Percentiles rank a stretch among this genome's conserved stretches.
phyloP scores from a whole-genome alignment of 92 coral and sea anemone genomes.

The Palythoa grandiflora region DNA sequence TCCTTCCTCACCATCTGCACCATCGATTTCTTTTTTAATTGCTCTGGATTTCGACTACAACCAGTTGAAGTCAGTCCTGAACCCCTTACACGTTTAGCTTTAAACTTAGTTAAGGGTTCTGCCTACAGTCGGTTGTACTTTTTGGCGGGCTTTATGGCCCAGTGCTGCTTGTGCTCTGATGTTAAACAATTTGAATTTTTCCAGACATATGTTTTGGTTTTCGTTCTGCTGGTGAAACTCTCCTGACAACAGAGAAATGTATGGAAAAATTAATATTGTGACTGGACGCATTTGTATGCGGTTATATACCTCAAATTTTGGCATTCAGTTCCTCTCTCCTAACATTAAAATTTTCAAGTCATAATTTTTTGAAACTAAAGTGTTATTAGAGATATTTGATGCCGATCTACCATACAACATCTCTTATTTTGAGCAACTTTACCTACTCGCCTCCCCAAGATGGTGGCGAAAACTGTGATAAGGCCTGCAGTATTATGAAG shows the following conservation, averaged over 20 bases:
- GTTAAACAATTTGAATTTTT: background rate
- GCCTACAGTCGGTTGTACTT: background rate
- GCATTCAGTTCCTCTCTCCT: too few species aligned
- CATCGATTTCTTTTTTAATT: conserved; percentile 15
- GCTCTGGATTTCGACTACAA: conserved; percentile 19
- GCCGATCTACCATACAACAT: too few species aligned
- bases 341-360: conserved; percentile 2
- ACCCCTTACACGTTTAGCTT: conserved; percentile 25
- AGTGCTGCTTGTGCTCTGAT: conserved; percentile 25
- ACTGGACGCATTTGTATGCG: too few species aligned
- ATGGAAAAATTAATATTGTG: too few species aligned
- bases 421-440: too few species aligned
- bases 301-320: too few species aligned
- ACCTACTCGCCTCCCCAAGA: too few species aligned
- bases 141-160: conserved; percentile 18
- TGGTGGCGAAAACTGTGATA: background rate
- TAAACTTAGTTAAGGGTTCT: conserved; percentile 16
- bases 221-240: too few species aligned
- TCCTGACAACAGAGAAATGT: too few species aligned
- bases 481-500: conserved; percentile 16
- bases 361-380: too few species aligned
- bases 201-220: too few species aligned
- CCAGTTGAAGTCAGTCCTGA: conserved; percentile 17
- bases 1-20: conserved; percentile 14
- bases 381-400: too few species aligned